Evolutionary conservation across 1,140 invertebrate species (phyloP), one percentile per base, ranked within the genome.

Genomic region (Apis florea): DNA sequence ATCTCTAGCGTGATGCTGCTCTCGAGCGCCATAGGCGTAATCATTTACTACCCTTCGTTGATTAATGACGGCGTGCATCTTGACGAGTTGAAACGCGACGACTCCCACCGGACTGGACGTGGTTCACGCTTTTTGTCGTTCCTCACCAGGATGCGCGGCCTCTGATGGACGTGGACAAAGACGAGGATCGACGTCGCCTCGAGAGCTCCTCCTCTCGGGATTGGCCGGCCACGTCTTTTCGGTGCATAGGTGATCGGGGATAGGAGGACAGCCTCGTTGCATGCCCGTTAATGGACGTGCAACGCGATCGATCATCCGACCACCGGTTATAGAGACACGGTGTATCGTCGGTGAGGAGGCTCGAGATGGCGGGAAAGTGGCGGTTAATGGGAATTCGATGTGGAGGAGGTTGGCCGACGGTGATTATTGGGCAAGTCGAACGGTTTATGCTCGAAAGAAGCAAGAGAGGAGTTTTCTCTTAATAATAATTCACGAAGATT

Each of bases 41-140:
- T 87, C 82, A 84, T 87, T 87, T 87, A 84, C 85, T 87, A 74
- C 63, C 82, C 85, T 85, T 72, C 72, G 78, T 88, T 88, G 87
- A 88, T 88, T 88, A 88, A 88, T 88, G 86, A 66, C 63, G 58
- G 54, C 66, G 78, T 75, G 85, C 85, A 73, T 86, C 74, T 84
- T 85, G 85, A 84, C 85, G 76, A 86, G 84, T 72, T 83, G 85
- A 86, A 87, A 87, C 85, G 82, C 85, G 82, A 63, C 72, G 31
- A 53, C 85, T 63, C 71, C 75, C 59, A 58, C 76, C 70, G 82
- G 79, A 85, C 76, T 74, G 82, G 79, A 85, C 85, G 64, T 24
- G 26, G 63, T 49, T 59, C 56, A 26, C 73, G 77, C 31, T 84
- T 86, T 87, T 87, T 87, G 76, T 86, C 64, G 59, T 61, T 67